A percentile compares a stretch with the other conserved stretches of the same genome.
Conservation (phyloP, 2,113 vertebrate genomes). For the Macrotus californicus region DNA sequence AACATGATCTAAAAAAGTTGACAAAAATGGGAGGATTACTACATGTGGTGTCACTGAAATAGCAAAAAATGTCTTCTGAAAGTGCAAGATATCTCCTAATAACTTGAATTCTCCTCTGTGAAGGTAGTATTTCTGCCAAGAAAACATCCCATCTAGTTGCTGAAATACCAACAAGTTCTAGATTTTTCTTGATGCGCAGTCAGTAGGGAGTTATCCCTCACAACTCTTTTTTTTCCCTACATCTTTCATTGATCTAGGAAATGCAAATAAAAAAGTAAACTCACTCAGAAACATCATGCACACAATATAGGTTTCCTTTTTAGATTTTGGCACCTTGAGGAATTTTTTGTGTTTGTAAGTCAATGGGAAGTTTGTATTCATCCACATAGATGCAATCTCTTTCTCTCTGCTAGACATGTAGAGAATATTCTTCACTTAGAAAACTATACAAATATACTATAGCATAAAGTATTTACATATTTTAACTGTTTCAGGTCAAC, state of each 20-base stretch:
- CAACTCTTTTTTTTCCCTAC: neutral
- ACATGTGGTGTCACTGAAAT: neutral
- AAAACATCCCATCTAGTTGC: slow-evolving; percentile 23
- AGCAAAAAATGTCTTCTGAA: neutral
- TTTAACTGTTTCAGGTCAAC: slow-evolving; percentile 19
- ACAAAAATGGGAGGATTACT: neutral
- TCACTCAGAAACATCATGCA: neutral
- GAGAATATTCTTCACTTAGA: slow-evolving; percentile 11
- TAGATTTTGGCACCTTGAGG: neutral
- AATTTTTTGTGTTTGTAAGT: neutral
- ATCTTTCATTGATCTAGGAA: slow-evolving; percentile 34
- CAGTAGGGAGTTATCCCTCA: neutral
- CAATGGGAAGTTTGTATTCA: neutral
- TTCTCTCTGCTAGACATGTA: neutral
- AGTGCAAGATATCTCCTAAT: neutral
- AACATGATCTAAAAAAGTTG: neutral
- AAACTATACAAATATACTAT: neutral
- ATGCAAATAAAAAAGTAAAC: slow-evolving; percentile 51
- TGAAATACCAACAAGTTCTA: slow-evolving; percentile 28
- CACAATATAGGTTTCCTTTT: neutral
- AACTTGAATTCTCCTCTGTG: neutral
- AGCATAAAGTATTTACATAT: neutral
- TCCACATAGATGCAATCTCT: neutral
- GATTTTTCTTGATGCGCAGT: neutral
- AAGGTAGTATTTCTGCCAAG: slow-evolving; percentile 28